These are phyloP conservation scores for Holotrichia oblita DNA, from an alignment of 1,140 invertebrate genomes.

Conservation along the genomic window DNA sequence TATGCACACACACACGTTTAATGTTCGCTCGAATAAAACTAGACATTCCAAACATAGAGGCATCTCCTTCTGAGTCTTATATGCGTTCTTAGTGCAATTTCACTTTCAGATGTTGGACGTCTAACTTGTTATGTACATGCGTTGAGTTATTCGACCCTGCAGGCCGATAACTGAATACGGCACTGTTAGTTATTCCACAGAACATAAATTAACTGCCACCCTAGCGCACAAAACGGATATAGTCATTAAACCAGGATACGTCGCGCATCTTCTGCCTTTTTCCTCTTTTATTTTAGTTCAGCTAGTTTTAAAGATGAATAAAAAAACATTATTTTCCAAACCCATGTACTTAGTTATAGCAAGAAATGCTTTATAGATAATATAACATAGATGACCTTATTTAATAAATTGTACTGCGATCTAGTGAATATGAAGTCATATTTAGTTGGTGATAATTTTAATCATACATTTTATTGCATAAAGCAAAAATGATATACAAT, in stretches of 20 bases:
- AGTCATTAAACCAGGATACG: conserved; percentile 28
- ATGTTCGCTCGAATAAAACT: conserved; percentile 19
- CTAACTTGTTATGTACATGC: neutral
- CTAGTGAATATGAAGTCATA: no score
- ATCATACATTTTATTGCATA: no score
- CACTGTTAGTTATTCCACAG: conserved; percentile 28
- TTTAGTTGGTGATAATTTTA: no score
- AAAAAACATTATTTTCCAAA: neutral
- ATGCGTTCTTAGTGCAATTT: neutral
- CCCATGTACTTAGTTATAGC: no score
- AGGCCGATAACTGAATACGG: conserved; percentile 16
- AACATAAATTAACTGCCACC: conserved; percentile 34
- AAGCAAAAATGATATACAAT: no score
- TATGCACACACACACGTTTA: conserved; percentile 3
- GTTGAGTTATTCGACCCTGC: conserved; percentile 24
- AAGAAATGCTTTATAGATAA: no score
- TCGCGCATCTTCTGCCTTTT: neutral
- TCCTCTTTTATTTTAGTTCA: conserved; percentile 14
- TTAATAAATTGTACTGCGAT: no score
- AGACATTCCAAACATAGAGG: conserved; percentile 28
- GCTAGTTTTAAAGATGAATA: neutral
- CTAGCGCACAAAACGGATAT: conserved; percentile 28
- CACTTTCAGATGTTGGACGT: conserved; percentile 29
- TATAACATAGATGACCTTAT: no score
- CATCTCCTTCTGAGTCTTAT: conserved; percentile 25